Evolutionary conservation across 1,140 invertebrate species (phyloP).

Genomic region (Drosophila ogumai): DNA sequence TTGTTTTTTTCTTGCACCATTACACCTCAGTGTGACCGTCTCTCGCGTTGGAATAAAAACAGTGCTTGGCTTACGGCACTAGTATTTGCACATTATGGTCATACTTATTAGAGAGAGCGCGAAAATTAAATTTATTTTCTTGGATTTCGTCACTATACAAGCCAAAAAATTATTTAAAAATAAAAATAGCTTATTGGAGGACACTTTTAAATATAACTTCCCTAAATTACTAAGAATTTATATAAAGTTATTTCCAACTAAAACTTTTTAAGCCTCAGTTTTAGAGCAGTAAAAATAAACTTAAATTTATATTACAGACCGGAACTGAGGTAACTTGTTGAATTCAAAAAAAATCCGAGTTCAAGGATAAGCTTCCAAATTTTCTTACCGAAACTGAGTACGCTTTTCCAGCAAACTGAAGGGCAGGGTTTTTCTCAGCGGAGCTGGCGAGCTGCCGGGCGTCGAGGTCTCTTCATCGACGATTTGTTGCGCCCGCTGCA

Average conservation of each 20-base stretch:
- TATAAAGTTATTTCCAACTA: no score
- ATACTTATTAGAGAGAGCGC: neutral
- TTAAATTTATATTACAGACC: neutral
- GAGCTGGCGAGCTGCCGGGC: slow-evolving; percentile 30
- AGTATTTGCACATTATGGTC: neutral
- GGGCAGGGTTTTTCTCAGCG: slow-evolving; percentile 44
- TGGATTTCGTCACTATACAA: neutral
- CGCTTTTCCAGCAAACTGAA: slow-evolving; percentile 60
- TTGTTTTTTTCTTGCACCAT: slow-evolving; percentile 31
- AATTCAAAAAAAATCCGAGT: neutral
- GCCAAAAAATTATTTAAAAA: neutral
- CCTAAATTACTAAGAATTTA: no score
- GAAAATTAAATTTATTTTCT: neutral
- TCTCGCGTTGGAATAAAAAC: no score
- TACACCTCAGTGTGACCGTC: neutral
- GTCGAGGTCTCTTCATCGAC: slow-evolving; percentile 19
- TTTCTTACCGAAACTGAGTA: slow-evolving; percentile 69
- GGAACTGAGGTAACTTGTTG: neutral
- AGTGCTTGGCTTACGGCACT: no score
- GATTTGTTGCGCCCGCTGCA: slow-evolving; percentile 60
- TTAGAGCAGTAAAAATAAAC: neutral
- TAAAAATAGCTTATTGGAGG: neutral
- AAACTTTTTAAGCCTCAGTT: neutral
- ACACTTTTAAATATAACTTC: neutral
- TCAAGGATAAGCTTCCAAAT: slow-evolving; percentile 11